Evolutionary conservation across 2,113 vertebrate species (phyloP), one percentile per base, ranked within the genome.

Genomic region (Andinoacara biseriatus): DNA sequence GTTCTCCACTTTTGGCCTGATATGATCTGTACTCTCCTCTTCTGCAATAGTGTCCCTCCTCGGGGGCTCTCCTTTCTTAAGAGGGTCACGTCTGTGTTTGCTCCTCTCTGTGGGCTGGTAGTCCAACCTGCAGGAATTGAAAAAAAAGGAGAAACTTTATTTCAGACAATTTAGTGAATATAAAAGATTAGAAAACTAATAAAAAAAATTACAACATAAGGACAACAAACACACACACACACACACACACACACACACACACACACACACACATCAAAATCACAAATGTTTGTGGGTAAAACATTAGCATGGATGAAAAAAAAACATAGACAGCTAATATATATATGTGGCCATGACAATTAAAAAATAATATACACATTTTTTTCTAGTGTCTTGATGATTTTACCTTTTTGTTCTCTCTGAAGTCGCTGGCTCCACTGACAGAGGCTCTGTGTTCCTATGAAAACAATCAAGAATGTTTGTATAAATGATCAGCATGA

Each of bases 41-140:
- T 60, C 82, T 40, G 59, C 17, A 81, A 56, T 22, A 20, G 35
- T 15, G 14, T 90, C 81, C 17, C 38, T 87, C n/a, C 5, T 80
- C 43, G 31, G n/a, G 3, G 0, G 7, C 17, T 90, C 81, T 43
- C 43, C 60, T 81, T 61, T 89, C 52, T 59, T 58, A 7, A 20
- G 4, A 5, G 62, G 61, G 2, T 74, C 75, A 31, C 40, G 33
- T 2, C 4, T 3, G 20, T 88, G 60, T 4, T 29, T 29, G n/a
- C 8, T 60, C 26, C 43, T 74, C 26, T 91, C 86, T 31, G 1
- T 5, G 35, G 56, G 77, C 26, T 69, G 59, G n/a, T 89, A 33
- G 59, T 90, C 87, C 15, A 82, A 35, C 84, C 92, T 93, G 78
- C 46, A 69, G 60, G 69, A 63, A 5, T 54, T 7, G 40, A 82